Evolutionary conservation across 2,888 invertebrate genomes (phyloP), one percentile per base, ranked within the genome.

Genomic region (Ochropleura leucogaster): DNA sequence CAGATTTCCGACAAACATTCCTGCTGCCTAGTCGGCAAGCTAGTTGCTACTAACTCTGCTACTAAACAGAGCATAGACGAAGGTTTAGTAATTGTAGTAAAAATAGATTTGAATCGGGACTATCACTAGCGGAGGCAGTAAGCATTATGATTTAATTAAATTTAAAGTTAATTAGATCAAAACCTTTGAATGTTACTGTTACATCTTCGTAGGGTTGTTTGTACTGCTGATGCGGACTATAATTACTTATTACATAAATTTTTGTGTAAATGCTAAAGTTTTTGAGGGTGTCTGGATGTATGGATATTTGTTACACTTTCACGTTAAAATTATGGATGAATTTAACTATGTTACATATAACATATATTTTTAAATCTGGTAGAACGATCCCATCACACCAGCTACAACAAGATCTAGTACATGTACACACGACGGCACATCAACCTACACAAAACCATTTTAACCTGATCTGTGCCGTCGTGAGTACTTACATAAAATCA

Each of bases 21-120:
- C 84, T 49, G 55, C 46, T 68, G 68, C 46, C 49, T 40, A 59
- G 62, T 60, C 46, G 12, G 10, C 72, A 53, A 46, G 64, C 74
- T 40, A n/a, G 60, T 63, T 60, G 59, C 62, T 55, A 79, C 64
- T 62, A 47, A 55, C 67, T 57, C 55, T 42, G 79, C 46, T 68
- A 79, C 20, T 74, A 68, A 81, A 74, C 68, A 83, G 80, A 81
- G 81, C 81, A 79, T 80, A 74, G 51, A 70, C 30, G 42, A 60
- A 69, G 68, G 78, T 72, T 53, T 78, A 63, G 62, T 49, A 66
- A 77, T 76, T 64, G 57, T 68, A 73, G 0, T 12, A 40, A 49
- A 65, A 47, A 65, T 62, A 49, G 14, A 66, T 62, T n/a, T 14
- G 9, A 59, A 70, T 14, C 46, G 46, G 49, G 20, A 68, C 70